These are phyloP conservation scores for Champsocephalus gunnari DNA, from an alignment of 2,797 vertebrate species.

Conservation along the genomic window DNA sequence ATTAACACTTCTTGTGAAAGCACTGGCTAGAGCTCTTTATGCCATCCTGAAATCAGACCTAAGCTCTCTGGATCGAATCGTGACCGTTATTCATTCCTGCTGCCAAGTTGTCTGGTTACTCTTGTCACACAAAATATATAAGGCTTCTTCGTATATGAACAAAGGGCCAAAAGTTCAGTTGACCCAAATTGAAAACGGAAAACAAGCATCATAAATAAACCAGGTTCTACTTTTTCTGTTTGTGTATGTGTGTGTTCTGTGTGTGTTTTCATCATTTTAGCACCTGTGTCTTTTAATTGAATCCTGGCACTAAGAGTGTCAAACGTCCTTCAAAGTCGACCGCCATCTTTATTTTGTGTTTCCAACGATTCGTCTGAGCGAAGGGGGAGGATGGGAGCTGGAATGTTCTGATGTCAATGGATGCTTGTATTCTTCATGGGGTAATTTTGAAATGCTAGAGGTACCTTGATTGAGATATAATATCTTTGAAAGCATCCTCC, in stretches of 20 bases:
- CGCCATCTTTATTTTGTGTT: constrained; percentile 5
- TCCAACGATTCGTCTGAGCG: not conserved
- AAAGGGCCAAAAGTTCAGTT: not conserved
- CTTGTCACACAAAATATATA: not conserved
- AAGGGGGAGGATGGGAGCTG: not conserved
- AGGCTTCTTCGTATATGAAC: no score
- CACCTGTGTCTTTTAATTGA: not conserved
- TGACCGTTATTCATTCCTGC: constrained; percentile 1
- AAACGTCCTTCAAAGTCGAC: constrained; percentile 9
- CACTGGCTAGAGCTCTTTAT: constrained; percentile 21
- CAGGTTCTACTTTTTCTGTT: not conserved
- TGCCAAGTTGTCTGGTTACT: not conserved
- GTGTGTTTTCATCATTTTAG: not conserved
- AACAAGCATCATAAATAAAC: not conserved
- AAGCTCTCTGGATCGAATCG: not conserved
- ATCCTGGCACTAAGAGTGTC: constrained; percentile 8
- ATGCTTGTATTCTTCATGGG: not conserved
- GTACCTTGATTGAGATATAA: constrained; percentile 6
- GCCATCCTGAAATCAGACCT: constrained; percentile 12
- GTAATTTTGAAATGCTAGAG: constrained; percentile 1
- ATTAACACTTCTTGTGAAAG: constrained; percentile 33
- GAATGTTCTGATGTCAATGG: not conserved
- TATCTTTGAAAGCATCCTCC: constrained; percentile 5
- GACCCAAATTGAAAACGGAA: not conserved
- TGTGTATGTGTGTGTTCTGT: not conserved